Percentiles rank a stretch among this genome's conserved stretches.
phyloP scores from a whole-genome alignment of 2,797 vertebrate genomes.

The Adelosebastes latens region DNA sequence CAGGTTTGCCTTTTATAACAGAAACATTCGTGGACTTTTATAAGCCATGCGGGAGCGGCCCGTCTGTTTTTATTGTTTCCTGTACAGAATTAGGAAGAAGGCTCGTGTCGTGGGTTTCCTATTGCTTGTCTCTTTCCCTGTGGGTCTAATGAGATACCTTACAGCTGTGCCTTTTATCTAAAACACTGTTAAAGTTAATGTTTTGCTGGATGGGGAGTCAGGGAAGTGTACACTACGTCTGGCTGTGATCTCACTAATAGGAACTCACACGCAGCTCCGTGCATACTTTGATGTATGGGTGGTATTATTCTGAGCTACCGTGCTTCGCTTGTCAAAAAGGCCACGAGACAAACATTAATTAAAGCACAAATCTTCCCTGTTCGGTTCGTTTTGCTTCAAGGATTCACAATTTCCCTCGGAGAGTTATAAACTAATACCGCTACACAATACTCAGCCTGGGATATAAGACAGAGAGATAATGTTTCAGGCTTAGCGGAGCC shows the following conservation, averaged over 20 bases:
- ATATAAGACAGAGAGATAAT: slow-evolving; percentile 31
- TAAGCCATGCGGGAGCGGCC: slow-evolving; percentile 32
- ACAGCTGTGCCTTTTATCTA: slow-evolving; percentile 58
- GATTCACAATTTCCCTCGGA: slow-evolving; percentile 31
- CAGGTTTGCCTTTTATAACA: slow-evolving; percentile 38
- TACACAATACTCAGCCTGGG: slow-evolving; percentile 23
- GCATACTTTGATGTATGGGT: slow-evolving; percentile 33
- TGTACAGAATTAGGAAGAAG: slow-evolving; percentile 45
- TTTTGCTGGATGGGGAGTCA: slow-evolving; percentile 22
- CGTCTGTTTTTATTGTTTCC: slow-evolving; percentile 67
- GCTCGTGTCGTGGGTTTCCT: slow-evolving; percentile 6
- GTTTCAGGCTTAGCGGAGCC: slow-evolving; percentile 13
- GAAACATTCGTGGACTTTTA: slow-evolving; percentile 54
- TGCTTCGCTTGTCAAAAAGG: slow-evolving; percentile 40
- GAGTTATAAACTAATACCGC: slow-evolving; percentile 31
- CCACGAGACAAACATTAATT: slow-evolving; percentile 53
- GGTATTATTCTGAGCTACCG: slow-evolving; percentile 14
- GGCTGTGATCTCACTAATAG: slow-evolving; percentile 44
- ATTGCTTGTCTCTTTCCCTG: slow-evolving; percentile 13
- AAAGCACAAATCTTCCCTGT: slow-evolving; percentile 23
- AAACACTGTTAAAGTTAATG: slow-evolving; percentile 57
- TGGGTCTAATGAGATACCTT: slow-evolving; percentile 54
- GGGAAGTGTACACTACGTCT: background rate
- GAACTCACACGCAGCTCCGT: slow-evolving; percentile 24
- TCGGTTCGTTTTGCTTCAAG: slow-evolving; percentile 32